Percentiles rank a stretch among this genome's conserved stretches.
Conservation (phyloP, 2,113 vertebrate species). For the Corythoichthys haematopterus region DNA sequence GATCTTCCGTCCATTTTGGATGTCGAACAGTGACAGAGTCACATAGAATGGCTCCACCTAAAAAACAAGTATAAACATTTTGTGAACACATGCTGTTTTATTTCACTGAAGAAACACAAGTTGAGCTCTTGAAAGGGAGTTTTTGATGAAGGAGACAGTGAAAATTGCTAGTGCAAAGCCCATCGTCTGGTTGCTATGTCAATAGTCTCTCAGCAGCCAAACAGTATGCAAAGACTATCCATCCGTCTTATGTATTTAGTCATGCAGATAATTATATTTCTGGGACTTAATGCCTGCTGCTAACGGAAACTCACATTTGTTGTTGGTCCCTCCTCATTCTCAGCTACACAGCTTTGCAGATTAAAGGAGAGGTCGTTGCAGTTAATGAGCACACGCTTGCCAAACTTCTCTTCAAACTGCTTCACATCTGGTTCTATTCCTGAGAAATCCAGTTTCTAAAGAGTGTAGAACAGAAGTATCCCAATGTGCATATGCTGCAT, state of each 20-base stretch:
- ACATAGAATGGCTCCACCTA: constrained; percentile 98
- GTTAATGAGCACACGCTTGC: constrained; percentile 90
- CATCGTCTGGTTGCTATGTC: constrained; percentile 46
- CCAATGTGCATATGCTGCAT: not conserved
- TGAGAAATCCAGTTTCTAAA: constrained; percentile 91
- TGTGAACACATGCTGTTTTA: not conserved
- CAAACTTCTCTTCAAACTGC: constrained; percentile 95
- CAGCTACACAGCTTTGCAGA: constrained; percentile 93
- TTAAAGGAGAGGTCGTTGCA: constrained; percentile 97
- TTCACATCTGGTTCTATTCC: constrained; percentile 88
- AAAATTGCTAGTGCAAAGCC: not conserved
- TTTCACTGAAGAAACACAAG: constrained; percentile 40
- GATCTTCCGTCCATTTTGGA: constrained; percentile 89
- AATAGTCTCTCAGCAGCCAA: constrained; percentile 15
- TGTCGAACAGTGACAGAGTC: constrained; percentile 90
- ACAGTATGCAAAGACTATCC: constrained; percentile 4
- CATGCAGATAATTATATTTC: constrained; percentile 22
- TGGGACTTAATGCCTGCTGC: constrained; percentile 7
- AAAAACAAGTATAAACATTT: constrained; percentile 7
- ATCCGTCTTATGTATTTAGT: constrained; percentile 13
- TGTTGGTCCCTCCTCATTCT: constrained; percentile 96
- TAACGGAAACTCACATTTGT: constrained; percentile 80
- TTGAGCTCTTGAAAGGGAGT: constrained; percentile 45
- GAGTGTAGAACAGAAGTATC: constrained; percentile 29
- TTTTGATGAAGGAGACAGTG: constrained; percentile 24